Percentiles rank a stretch among this genome's conserved stretches.
Conservation (phyloP, 2,113 vertebrate genomes). For the Sitta europaea region DNA sequence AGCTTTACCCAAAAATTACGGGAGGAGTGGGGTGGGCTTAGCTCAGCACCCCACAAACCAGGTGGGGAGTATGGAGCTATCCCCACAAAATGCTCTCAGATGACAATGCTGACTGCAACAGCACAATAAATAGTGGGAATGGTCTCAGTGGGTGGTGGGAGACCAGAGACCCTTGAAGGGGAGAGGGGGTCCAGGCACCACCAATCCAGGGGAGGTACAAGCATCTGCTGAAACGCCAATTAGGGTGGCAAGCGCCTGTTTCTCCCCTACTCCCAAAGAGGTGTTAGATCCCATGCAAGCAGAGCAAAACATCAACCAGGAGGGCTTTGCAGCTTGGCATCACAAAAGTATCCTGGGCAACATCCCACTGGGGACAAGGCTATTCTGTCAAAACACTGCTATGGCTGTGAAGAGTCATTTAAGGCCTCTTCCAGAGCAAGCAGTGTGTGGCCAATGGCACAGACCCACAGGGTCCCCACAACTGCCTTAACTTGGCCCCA, state of each 20-base stretch:
- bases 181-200: background rate
- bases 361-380: background rate
- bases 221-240: background rate
- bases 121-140: background rate
- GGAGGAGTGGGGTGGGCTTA: background rate
- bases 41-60: background rate
- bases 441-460: fast-evolving
- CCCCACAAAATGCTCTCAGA: background rate
- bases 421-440: background rate
- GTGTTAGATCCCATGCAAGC: background rate
- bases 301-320: background rate
- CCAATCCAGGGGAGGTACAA: background rate
- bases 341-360: background rate
- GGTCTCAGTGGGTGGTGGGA: background rate
- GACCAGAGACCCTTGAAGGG: background rate
- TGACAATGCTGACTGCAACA: background rate
- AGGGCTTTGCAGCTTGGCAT: background rate
- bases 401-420: background rate
- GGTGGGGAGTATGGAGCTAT: background rate
- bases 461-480: background rate
- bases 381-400: fast-evolving
- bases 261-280: background rate
- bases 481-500: fast-evolving
- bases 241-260: background rate
- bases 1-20: background rate